phyloP scores from a whole-genome alignment of 2,113 vertebrate genomes.

The Phocoena sinus region DNA sequence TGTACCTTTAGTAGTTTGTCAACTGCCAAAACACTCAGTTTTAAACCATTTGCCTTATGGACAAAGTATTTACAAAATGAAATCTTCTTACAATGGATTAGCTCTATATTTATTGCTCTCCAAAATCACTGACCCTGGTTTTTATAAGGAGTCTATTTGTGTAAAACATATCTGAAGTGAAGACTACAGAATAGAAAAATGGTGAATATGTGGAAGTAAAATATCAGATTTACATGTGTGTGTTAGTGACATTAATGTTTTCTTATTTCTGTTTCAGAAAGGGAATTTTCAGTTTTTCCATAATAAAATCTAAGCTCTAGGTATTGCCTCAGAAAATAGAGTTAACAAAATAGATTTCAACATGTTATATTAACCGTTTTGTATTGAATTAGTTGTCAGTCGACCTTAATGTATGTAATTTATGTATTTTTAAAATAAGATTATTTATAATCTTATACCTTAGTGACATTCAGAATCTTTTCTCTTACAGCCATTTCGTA shows the following conservation, averaged over 20 bases:
- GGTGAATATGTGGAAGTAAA: neutral
- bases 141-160: slow-evolving; percentile 43
- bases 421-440: slow-evolving; percentile 79
- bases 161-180: slow-evolving; percentile 15
- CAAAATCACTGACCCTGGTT: slow-evolving; percentile 38
- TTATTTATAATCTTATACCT: slow-evolving; percentile 75
- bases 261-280: slow-evolving; percentile 31
- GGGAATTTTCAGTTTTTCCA: neutral
- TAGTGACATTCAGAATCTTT: slow-evolving; percentile 97
- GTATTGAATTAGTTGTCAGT: slow-evolving; percentile 59
- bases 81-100: neutral
- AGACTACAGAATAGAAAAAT: neutral
- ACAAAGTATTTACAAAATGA: slow-evolving; percentile 50
- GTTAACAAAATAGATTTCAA: neutral
- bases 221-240: slow-evolving; percentile 36
- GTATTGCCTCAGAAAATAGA: neutral
- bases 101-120: slow-evolving; percentile 32
- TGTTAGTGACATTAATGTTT: slow-evolving; percentile 30
- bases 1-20: slow-evolving; percentile 54
- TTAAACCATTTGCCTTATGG: neutral
- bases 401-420: slow-evolving; percentile 70
- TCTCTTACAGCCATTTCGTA: slow-evolving; percentile 99
- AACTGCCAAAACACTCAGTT: slow-evolving; percentile 60
- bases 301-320: neutral
- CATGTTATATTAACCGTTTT: slow-evolving; percentile 18